A percentile compares a stretch with the other conserved stretches of the same genome.
These are phyloP conservation scores for Gryllus bimaculatus DNA, from an alignment of 1,140 invertebrate genomes.

Conservation along the genomic window DNA sequence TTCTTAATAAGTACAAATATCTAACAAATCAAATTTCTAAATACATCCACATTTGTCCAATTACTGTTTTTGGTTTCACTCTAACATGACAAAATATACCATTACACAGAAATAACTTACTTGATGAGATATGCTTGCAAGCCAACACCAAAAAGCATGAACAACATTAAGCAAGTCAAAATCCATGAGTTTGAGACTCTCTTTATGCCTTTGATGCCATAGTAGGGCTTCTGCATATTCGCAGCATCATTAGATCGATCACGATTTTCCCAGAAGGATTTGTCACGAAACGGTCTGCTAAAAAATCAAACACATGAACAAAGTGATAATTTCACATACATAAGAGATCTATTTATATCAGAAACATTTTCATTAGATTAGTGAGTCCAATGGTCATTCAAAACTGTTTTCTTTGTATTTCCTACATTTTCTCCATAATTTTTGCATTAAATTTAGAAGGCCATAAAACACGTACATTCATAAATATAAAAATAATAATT, in stretches of 20 bases:
- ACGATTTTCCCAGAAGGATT: constrained; percentile 23
- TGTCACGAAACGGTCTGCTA: constrained; percentile 24
- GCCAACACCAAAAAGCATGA: constrained; percentile 41
- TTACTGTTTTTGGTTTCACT: no score
- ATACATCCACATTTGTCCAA: no score
- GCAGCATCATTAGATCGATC: constrained; percentile 19
- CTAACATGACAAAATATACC: no score
- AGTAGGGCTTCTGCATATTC: constrained; percentile 34
- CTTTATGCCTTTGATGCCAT: constrained; percentile 46
- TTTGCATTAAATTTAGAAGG: background rate
- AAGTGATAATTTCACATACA: no score
- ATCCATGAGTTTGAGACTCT: constrained; percentile 46
- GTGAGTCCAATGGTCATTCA: no score
- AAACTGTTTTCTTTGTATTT: no score
- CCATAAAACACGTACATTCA: no score
- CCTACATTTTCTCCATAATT: background rate
- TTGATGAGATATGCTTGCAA: constrained; percentile 44
- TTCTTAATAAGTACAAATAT: no score
- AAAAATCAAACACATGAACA: background rate
- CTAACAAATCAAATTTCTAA: no score
- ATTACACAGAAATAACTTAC: constrained; percentile 31
- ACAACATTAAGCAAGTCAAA: constrained; percentile 38
- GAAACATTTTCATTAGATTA: no score
- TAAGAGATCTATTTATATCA: no score
- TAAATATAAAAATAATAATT: no score